phyloP scores from a whole-genome alignment of 2,797 vertebrate species.

The Myripristis jacobus region DNA sequence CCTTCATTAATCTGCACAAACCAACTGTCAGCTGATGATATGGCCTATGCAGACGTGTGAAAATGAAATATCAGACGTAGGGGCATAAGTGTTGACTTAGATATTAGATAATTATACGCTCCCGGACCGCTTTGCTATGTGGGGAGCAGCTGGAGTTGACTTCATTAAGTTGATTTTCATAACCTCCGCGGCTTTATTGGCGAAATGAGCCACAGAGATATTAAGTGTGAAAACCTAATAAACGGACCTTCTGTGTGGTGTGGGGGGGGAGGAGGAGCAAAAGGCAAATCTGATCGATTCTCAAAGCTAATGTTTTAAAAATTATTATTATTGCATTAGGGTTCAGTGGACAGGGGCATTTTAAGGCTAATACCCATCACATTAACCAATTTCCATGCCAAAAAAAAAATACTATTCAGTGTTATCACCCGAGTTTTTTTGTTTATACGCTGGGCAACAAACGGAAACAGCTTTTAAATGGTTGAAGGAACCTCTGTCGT shows the following conservation, averaged over 20 bases:
- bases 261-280: background rate
- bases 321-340: too few species aligned
- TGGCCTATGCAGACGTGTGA: conserved; percentile 15
- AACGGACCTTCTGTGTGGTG: too few species aligned
- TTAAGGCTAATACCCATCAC: too few species aligned
- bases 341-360: too few species aligned
- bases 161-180: background rate
- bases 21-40: conserved; percentile 77
- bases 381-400: too few species aligned
- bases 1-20: conserved; percentile 84
- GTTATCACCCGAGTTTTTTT: too few species aligned
- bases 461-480: too few species aligned
- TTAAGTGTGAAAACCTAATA: background rate
- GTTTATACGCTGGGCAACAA: too few species aligned
- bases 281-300: too few species aligned
- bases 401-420: too few species aligned
- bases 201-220: background rate
- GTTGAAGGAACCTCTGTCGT: too few species aligned
- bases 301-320: too few species aligned
- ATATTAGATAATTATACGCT: background rate
- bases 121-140: background rate
- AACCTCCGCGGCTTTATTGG: background rate
- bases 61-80: background rate
- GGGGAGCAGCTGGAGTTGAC: background rate
- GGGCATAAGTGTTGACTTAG: background rate